Conservation (phyloP, 2,888 invertebrate genomes). For the Lycia hirtaria region DNA sequence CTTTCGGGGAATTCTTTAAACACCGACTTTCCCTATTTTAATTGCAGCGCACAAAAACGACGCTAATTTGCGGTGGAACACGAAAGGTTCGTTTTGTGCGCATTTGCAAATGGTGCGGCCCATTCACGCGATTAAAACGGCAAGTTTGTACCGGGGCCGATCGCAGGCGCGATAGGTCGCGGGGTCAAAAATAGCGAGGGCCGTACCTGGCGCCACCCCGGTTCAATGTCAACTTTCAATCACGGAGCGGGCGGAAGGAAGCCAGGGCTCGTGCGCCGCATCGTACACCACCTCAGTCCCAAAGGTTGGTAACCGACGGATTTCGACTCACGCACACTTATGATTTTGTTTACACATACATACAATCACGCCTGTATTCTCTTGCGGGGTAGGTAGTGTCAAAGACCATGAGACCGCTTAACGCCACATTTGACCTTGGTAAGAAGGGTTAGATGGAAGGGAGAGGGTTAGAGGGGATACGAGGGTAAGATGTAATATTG, state of each 20-base stretch:
- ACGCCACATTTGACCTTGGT: no score
- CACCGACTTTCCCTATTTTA: slow-evolving; percentile 44
- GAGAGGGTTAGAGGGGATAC: no score
- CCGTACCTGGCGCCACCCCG: slow-evolving; percentile 83
- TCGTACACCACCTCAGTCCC: slow-evolving; percentile 34
- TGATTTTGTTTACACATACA: no score
- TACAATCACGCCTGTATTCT: no score
- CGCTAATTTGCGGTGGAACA: slow-evolving; percentile 65
- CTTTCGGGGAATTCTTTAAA: slow-evolving; percentile 31
- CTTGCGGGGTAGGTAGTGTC: no score
- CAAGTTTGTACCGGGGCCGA: slow-evolving; percentile 79
- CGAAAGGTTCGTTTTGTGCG: slow-evolving; percentile 64
- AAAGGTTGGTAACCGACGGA: background rate
- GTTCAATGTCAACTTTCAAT: slow-evolving; percentile 84
- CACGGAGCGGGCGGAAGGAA: slow-evolving; percentile 78
- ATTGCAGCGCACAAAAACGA: slow-evolving; percentile 60
- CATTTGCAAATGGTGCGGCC: slow-evolving; percentile 75
- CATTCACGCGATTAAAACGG: slow-evolving; percentile 79
- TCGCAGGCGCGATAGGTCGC: slow-evolving; percentile 80
- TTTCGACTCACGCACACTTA: slow-evolving; percentile 4
- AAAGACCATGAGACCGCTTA: no score
- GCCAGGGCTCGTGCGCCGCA: slow-evolving; percentile 70
- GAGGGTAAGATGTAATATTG: no score
- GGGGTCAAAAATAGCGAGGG: slow-evolving; percentile 81
- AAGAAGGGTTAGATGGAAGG: no score